Conservation (phyloP, 2,797 vertebrate genomes). For the Jordanella pulchra region DNA sequence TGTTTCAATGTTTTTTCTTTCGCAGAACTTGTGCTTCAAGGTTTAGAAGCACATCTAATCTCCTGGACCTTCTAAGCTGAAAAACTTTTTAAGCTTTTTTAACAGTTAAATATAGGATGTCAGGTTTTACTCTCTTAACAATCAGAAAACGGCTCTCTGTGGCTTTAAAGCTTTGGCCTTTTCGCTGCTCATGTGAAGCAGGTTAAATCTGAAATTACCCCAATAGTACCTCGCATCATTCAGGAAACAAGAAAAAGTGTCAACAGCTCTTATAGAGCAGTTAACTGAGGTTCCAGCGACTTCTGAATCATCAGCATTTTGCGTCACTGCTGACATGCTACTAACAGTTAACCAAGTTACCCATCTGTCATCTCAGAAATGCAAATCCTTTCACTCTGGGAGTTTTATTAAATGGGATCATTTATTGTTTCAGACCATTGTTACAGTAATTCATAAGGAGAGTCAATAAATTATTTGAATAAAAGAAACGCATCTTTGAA, state of each 20-base stretch:
- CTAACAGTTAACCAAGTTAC: slow-evolving; percentile 46
- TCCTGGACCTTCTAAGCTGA: background rate
- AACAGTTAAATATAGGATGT: background rate
- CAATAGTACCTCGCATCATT: background rate
- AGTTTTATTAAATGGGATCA: background rate
- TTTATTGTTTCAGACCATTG: background rate
- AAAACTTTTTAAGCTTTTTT: background rate
- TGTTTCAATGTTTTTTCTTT: background rate
- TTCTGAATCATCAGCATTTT: slow-evolving; percentile 38
- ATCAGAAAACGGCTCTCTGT: background rate
- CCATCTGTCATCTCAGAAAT: slow-evolving; percentile 33
- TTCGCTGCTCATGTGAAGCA: too few species aligned
- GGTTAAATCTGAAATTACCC: background rate
- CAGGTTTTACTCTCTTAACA: background rate
- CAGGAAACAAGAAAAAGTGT: slow-evolving; percentile 1
- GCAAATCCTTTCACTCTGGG: slow-evolving; percentile 18
- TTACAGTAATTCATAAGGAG: background rate
- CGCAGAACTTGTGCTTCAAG: background rate
- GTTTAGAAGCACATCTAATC: background rate
- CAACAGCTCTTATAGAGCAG: background rate
- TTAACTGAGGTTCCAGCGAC: slow-evolving; percentile 3
- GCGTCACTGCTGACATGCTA: slow-evolving; percentile 33
- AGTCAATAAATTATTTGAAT: background rate
- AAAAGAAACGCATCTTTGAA: background rate
- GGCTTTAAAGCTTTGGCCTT: background rate